phyloP scores from a whole-genome alignment of 2,113 vertebrate species.

The Dasyornis broadbenti region DNA sequence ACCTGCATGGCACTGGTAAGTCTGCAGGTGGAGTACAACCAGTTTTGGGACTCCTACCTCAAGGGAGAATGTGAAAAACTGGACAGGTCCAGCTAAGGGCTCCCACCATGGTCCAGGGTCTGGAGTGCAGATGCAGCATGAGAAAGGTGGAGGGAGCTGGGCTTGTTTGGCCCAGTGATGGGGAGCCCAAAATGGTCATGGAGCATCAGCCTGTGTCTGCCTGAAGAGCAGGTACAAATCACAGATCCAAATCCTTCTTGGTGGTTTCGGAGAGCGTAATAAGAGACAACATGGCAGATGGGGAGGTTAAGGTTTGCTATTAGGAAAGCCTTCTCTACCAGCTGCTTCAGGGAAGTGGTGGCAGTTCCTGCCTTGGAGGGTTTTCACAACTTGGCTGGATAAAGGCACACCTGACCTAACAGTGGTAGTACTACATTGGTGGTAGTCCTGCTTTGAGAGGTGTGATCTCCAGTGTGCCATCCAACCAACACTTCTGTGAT shows the following conservation, averaged over 20 bases:
- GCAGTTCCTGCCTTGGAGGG: neutral
- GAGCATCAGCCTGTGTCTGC: neutral
- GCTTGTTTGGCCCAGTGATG: neutral
- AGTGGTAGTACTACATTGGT: neutral
- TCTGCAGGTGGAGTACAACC: neutral
- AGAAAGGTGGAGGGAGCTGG: neutral
- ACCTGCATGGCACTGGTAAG: neutral
- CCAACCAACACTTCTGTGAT: neutral
- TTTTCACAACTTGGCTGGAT: neutral
- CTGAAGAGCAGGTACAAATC: neutral
- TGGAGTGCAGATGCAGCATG: fast-evolving
- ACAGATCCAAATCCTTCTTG: neutral
- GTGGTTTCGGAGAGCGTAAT: neutral
- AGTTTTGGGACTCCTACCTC: neutral
- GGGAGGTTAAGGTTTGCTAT: neutral
- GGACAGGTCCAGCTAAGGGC: neutral
- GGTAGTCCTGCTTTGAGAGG: fast-evolving
- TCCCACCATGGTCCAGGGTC: neutral
- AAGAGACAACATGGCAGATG: fast-evolving
- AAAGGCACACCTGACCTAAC: neutral
- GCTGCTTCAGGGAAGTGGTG: neutral
- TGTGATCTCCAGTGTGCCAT: neutral
- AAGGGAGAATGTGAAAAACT: neutral
- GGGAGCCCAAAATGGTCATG: neutral
- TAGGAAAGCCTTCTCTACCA: neutral